A percentile compares a stretch with the other conserved stretches of the same genome.
phyloP scores from a whole-genome alignment of 2,797 vertebrate genomes.

The Leptoclinus maculatus region DNA sequence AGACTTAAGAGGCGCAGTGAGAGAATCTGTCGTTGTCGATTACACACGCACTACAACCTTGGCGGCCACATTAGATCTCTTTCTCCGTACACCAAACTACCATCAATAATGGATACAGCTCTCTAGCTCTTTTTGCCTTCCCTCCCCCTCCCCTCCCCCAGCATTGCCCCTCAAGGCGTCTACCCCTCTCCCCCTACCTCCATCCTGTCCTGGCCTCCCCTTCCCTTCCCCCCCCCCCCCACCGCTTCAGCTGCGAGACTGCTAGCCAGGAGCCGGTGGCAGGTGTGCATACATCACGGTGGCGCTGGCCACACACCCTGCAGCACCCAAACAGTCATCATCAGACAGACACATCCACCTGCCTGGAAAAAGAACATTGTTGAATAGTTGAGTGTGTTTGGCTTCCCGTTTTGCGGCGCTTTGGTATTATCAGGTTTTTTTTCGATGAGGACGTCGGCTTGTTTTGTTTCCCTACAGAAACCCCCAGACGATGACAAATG shows the following conservation, averaged over 20 bases:
- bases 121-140: constrained; percentile 73
- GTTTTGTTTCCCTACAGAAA: constrained; percentile 46
- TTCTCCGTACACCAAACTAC: constrained; percentile 78
- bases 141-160: constrained; percentile 54
- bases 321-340: constrained; percentile 63
- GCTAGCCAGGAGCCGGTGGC: constrained; percentile 68
- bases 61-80: constrained; percentile 85
- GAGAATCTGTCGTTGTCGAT: constrained; percentile 75
- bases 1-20: constrained; percentile 58
- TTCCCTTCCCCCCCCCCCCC: constrained; percentile 8
- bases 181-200: constrained; percentile 57
- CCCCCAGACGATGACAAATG: constrained; percentile 50
- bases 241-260: constrained; percentile 64
- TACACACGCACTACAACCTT: constrained; percentile 74
- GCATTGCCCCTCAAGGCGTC: constrained; percentile 66
- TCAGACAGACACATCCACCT: constrained; percentile 62
- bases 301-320: constrained; percentile 69
- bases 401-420: constrained; percentile 5
- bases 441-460: constrained; percentile 37
- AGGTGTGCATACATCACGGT: constrained; percentile 79
- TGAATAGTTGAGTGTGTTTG: constrained; percentile 40
- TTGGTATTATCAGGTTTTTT: constrained; percentile 37
- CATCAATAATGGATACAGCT: constrained; percentile 86
- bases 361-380: constrained; percentile 35
- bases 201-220: constrained; percentile 42